phyloP scores from a whole-genome alignment of 2,113 vertebrate genomes.

The Orcinus orca region DNA sequence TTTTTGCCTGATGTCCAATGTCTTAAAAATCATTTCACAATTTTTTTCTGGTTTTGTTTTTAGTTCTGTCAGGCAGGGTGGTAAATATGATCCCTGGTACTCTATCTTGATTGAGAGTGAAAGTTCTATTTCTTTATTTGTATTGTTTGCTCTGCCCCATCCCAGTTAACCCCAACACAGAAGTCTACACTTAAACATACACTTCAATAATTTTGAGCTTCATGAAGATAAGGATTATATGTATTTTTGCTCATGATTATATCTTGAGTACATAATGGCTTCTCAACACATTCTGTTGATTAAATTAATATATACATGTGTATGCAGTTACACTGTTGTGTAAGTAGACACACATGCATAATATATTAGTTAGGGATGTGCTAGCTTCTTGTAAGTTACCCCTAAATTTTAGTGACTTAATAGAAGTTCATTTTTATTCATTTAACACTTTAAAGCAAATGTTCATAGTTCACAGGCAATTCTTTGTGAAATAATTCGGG shows the following conservation, averaged over 20 bases:
- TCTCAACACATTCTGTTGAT: not conserved
- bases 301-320: not conserved
- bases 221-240: not conserved
- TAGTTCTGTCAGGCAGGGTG: not conserved
- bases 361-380: not conserved
- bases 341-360: not conserved
- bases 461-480: not conserved
- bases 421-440: slow-evolving; percentile 35
- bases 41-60: not conserved
- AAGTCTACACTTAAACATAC: not conserved
- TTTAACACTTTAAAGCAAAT: not conserved
- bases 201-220: not conserved
- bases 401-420: not conserved
- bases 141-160: not conserved
- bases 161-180: not conserved
- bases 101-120: not conserved
- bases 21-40: not conserved
- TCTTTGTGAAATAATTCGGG: not conserved
- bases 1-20: not conserved
- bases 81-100: not conserved
- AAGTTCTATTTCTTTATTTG: not conserved
- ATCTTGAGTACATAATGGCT: not conserved
- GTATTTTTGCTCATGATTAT: not conserved
- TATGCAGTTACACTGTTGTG: not conserved
- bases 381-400: not conserved